Conservation (phyloP, 2,888 invertebrate species). For the Lamellibrachia columna region DNA sequence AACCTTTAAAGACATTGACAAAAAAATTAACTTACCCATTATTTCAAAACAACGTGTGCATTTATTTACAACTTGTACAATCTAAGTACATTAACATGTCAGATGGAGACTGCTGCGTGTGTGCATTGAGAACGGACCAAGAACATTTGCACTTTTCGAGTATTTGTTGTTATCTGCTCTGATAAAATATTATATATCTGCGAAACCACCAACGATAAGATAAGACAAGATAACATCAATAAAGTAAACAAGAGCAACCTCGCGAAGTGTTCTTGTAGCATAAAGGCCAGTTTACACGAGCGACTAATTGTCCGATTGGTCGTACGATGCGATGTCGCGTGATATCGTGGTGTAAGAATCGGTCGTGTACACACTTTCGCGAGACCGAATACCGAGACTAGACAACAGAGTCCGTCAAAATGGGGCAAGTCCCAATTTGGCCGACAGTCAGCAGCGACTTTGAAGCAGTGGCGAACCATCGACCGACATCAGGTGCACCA, state of each 20-base stretch:
- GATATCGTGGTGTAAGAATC: no score
- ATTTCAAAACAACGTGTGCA: not conserved
- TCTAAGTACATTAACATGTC: not conserved
- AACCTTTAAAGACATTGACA: not conserved
- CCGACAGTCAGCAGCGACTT: no score
- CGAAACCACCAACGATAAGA: not conserved
- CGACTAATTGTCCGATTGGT: no score
- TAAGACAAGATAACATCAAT: not conserved
- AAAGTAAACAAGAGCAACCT: not conserved
- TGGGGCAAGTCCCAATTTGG: no score
- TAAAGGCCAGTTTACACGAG: not conserved
- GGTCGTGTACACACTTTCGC: no score
- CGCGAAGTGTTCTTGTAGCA: not conserved
- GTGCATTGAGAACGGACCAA: not conserved
- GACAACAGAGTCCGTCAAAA: no score
- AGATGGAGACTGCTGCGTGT: not conserved
- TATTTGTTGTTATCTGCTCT: not conserved
- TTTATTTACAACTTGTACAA: constrained; percentile 3
- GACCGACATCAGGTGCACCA: no score
- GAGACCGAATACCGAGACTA: no score
- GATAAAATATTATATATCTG: not conserved
- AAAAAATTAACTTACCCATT: not conserved
- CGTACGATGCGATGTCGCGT: no score
- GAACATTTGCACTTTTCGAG: not conserved
- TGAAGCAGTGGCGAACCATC: no score